A percentile compares a stretch with the other conserved stretches of the same genome.
Conservation (phyloP, 2,797 vertebrate genomes). For the Ambastaia sidthimunki region DNA sequence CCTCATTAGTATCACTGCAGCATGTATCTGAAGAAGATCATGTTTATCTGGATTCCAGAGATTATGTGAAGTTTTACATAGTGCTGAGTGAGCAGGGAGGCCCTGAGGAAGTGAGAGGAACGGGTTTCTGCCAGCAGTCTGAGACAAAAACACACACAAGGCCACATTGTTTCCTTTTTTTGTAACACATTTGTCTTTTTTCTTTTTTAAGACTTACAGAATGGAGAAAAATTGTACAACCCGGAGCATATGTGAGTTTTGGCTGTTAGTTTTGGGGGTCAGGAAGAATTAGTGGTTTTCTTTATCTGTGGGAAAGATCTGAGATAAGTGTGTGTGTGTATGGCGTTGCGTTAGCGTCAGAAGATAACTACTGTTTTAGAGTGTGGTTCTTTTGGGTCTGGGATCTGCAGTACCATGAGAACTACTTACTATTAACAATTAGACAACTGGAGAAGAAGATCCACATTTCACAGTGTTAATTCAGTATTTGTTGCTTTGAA, state of each 20-base stretch:
- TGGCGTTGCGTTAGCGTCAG: no score
- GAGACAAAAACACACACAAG: conserved; percentile 21
- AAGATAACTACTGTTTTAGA: no score
- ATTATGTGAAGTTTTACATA: conserved; percentile 38
- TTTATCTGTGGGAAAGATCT: not conserved
- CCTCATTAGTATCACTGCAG: not conserved
- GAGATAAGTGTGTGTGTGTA: not conserved
- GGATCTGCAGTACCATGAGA: no score
- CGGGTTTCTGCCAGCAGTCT: not conserved
- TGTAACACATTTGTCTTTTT: not conserved
- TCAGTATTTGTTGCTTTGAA: no score
- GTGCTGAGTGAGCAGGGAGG: conserved; percentile 57
- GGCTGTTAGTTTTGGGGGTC: not conserved
- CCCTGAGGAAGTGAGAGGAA: conserved; percentile 62
- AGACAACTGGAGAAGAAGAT: no score
- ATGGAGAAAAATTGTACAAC: not conserved
- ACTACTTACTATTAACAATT: no score
- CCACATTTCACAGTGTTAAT: no score
- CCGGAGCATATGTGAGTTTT: not conserved
- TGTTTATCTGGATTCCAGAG: conserved; percentile 31
- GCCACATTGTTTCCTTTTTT: conserved; percentile 25
- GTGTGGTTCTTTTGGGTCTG: no score
- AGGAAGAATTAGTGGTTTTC: not conserved
- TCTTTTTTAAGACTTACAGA: not conserved
- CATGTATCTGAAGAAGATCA: not conserved